Conservation (phyloP, 2,888 invertebrate genomes). For the Philaethria dido region DNA sequence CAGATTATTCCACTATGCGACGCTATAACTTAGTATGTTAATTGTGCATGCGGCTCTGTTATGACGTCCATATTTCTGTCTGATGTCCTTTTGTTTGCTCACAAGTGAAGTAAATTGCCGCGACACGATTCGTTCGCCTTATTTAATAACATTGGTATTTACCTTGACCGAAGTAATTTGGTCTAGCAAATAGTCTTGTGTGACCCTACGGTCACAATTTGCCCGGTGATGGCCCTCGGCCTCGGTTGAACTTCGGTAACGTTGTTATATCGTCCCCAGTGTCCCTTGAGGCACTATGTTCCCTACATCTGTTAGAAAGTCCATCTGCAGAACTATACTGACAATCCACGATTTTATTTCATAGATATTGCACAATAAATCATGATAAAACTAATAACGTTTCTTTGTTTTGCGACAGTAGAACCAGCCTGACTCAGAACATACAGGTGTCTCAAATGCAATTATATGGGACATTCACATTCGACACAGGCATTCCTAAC, state of each 20-base stretch:
- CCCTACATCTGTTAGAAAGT: conserved; percentile 74
- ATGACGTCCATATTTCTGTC: conserved; percentile 62
- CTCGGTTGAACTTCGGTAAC: conserved; percentile 77
- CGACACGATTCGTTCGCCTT: conserved; percentile 53
- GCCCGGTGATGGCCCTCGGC: conserved; percentile 69
- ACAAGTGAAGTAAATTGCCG: conserved; percentile 45
- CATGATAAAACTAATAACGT: conserved; percentile 53
- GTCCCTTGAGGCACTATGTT: conserved; percentile 71
- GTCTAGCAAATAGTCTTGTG: conserved; percentile 66
- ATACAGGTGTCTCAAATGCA: conserved; percentile 20
- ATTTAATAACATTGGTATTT: conserved; percentile 70
- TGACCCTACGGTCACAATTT: conserved; percentile 77
- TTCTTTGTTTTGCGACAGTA: conserved; percentile 11
- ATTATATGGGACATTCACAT: background rate
- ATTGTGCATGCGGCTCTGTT: conserved; percentile 66
- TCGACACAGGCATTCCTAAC: background rate
- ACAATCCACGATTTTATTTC: conserved; percentile 71
- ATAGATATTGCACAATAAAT: conserved; percentile 71
- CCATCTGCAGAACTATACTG: conserved; percentile 71
- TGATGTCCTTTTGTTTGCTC: conserved; percentile 51
- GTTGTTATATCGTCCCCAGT: conserved; percentile 74
- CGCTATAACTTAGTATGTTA: conserved; percentile 68
- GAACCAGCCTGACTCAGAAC: background rate
- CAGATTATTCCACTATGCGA: conserved; percentile 60
- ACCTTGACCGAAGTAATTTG: conserved; percentile 68